Conservation (phyloP, 2,113 vertebrate genomes). For the Lipophrys pholis region DNA sequence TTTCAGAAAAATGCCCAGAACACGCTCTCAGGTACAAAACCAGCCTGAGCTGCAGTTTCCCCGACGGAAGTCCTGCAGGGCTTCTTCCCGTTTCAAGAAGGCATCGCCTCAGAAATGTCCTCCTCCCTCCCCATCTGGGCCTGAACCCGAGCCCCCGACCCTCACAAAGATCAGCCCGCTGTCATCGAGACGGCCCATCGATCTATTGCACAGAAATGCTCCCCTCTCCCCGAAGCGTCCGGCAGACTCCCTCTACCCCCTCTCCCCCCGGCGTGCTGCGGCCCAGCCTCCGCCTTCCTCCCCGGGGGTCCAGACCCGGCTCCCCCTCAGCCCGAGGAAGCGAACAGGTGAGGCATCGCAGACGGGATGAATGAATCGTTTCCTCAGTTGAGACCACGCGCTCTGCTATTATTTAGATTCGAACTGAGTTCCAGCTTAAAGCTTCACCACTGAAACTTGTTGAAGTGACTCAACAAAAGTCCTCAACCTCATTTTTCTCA, state of each 20-base stretch:
- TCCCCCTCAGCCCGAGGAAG: slow-evolving; percentile 92
- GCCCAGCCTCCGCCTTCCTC: background rate
- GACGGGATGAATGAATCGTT: too few species aligned
- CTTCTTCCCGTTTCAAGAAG: slow-evolving; percentile 33
- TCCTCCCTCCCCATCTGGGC: background rate
- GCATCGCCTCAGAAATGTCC: background rate
- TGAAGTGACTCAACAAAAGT: too few species aligned
- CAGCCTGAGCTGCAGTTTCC: slow-evolving; percentile 89
- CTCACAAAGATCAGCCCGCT: too few species aligned
- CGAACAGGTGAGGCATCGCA: slow-evolving; percentile 86
- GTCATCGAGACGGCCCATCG: background rate
- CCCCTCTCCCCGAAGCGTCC: background rate
- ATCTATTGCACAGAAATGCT: background rate
- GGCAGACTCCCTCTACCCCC: background rate
- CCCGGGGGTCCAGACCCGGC: slow-evolving; percentile 28
- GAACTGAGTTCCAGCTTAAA: too few species aligned
- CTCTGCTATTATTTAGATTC: too few species aligned
- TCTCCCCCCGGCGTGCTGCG: background rate
- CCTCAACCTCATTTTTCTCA: too few species aligned
- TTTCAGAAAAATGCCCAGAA: slow-evolving; percentile 84
- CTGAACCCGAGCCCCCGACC: accelerated
- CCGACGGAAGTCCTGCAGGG: slow-evolving; percentile 81
- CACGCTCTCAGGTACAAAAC: slow-evolving; percentile 80
- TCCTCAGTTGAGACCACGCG: too few species aligned
- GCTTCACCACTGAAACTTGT: too few species aligned